These are phyloP conservation scores for Parnassius mnemosyne DNA, from an alignment of 2,888 invertebrate genomes.

Conservation along the genomic window DNA sequence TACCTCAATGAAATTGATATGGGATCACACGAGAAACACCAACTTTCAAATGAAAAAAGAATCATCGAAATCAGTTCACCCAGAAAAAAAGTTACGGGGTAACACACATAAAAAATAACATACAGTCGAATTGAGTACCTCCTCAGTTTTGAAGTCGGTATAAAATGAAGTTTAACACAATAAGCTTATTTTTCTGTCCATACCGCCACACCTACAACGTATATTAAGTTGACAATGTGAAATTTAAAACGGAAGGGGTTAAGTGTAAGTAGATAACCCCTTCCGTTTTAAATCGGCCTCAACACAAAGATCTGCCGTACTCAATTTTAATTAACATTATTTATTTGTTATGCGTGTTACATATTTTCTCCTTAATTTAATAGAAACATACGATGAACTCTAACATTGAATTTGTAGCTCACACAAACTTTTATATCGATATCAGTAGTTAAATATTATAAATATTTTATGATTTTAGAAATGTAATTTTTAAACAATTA, in stretches of 20 bases:
- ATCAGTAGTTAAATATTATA: no score
- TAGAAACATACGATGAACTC: constrained; percentile 19
- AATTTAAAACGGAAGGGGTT: constrained; percentile 60
- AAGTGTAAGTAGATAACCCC: constrained; percentile 51
- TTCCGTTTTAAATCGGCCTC: constrained; percentile 37
- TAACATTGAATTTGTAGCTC: constrained; percentile 32
- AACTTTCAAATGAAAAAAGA: no score
- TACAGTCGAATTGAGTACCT: no score
- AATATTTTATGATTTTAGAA: no score
- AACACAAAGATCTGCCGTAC: constrained; percentile 52
- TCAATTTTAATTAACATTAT: constrained; percentile 57
- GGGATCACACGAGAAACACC: no score
- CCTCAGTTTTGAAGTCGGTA: no score
- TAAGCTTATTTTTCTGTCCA: constrained; percentile 16
- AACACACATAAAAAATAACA: no score
- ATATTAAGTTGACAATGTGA: constrained; percentile 49
- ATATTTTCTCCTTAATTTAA: constrained; percentile 9
- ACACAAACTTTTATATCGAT: constrained; percentile 6
- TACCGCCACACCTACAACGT: constrained; percentile 38
- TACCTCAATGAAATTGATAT: no score
- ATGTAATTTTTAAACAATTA: no score
- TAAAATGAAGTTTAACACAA: no score
- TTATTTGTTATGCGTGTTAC: constrained; percentile 40
- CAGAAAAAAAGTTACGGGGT: no score
- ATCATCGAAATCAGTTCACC: no score